A percentile compares a stretch with the other conserved stretches of the same genome.
phyloP scores from a whole-genome alignment of 2,113 vertebrate genomes.

The Climacteris rufus region DNA sequence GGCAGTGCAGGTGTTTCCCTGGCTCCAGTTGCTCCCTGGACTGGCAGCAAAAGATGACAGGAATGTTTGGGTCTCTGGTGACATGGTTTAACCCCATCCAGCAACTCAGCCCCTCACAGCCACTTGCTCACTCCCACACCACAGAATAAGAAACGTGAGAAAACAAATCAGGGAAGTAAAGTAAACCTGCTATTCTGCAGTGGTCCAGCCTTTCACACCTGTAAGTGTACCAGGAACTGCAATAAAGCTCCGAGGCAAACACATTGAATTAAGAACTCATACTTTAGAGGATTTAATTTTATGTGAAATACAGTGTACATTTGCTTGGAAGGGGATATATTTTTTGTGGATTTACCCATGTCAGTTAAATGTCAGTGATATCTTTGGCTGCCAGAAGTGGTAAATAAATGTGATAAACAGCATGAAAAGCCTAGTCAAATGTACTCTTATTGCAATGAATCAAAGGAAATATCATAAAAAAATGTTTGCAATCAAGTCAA shows the following conservation, averaged over 20 bases:
- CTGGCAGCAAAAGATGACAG: not conserved
- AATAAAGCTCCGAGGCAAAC: not conserved
- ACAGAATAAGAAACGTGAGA: not conserved
- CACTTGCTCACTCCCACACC: not conserved
- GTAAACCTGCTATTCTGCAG: not conserved
- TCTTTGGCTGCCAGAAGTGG: not conserved
- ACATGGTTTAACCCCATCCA: rapidly evolving
- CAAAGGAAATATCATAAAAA: not conserved
- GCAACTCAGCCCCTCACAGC: not conserved
- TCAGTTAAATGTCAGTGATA: not conserved
- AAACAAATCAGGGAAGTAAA: not conserved
- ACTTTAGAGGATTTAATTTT: not conserved
- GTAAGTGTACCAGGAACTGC: not conserved
- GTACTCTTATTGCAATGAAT: not conserved
- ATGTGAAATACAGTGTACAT: not conserved
- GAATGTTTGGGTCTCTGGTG: not conserved
- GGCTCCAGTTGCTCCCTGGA: not conserved
- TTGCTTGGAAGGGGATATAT: not conserved
- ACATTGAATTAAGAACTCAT: not conserved
- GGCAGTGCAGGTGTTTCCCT: not conserved
- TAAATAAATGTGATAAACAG: not conserved
- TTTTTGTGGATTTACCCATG: not conserved
- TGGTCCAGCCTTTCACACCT: not conserved
- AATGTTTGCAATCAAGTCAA: not conserved
- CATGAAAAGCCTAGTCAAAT: not conserved